Percentiles rank a stretch among this genome's conserved stretches.
Evolutionary conservation across 2,113 vertebrate genomes (phyloP).

Genomic region (Hyperopisus bebe): DNA sequence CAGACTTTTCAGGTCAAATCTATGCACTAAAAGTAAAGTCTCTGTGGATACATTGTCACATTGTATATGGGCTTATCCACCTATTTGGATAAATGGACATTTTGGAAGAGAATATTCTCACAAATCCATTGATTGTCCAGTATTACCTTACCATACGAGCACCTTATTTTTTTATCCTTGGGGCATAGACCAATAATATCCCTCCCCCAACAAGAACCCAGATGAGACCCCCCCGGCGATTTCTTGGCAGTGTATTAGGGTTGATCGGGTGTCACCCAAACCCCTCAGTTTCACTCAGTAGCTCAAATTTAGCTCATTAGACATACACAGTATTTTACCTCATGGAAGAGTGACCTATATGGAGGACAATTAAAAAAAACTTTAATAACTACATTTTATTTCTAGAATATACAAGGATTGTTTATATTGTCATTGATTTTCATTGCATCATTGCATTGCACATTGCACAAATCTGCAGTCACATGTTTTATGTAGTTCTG

Average conservation of each 20-base stretch:
- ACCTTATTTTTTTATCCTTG: neutral
- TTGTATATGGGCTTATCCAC: neutral
- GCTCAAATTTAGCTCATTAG: neutral
- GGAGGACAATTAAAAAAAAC: neutral
- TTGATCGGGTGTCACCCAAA: neutral
- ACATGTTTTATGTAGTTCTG: neutral
- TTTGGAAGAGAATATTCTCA: neutral
- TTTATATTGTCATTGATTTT: neutral
- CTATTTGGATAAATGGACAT: no score
- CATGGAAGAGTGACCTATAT: neutral
- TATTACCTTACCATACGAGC: neutral
- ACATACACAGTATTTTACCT: neutral
- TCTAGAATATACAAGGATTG: neutral
- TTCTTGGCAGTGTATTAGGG: neutral
- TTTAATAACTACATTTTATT: neutral
- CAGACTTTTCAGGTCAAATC: neutral
- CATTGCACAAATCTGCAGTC: neutral
- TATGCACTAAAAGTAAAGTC: neutral
- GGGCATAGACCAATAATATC: neutral
- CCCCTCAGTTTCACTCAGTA: neutral
- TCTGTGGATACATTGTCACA: neutral
- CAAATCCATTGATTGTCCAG: neutral
- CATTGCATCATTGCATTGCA: neutral
- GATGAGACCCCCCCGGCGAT: neutral
- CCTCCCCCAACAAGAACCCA: neutral